Evolutionary conservation across 2,113 vertebrate genomes (phyloP).

Genomic region (Hemicordylus capensis): DNA sequence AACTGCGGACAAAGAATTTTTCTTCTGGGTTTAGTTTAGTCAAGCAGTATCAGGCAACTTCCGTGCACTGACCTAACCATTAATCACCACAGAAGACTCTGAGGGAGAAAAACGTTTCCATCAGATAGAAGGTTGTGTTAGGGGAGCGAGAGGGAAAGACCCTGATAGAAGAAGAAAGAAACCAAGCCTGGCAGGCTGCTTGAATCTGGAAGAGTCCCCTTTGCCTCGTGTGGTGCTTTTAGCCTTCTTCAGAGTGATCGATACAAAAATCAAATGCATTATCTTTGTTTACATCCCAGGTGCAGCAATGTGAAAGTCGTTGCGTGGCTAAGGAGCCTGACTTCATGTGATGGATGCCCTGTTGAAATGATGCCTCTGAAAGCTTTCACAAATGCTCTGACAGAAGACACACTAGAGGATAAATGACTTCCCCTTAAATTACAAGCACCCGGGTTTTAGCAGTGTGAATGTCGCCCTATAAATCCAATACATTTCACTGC

Average conservation of each 20-base stretch:
- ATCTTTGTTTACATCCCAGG: constrained; percentile 75
- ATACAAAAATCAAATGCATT: constrained; percentile 79
- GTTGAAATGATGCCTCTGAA: constrained; percentile 75
- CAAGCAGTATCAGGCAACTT: constrained; percentile 38
- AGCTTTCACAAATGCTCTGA: constrained; percentile 72
- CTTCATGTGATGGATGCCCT: constrained; percentile 67
- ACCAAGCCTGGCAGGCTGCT: constrained; percentile 45
- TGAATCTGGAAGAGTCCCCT: constrained; percentile 49
- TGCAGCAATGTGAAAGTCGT: constrained; percentile 70
- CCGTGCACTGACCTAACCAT: constrained; percentile 41
- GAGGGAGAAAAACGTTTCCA: constrained; percentile 20
- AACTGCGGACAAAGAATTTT: constrained; percentile 22
- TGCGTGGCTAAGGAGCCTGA: constrained; percentile 48
- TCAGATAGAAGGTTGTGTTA: constrained; percentile 40
- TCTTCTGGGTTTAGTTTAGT: not conserved
- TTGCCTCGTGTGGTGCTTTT: constrained; percentile 48
- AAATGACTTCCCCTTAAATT: constrained; percentile 78
- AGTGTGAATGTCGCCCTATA: constrained; percentile 61
- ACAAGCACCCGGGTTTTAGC: constrained; percentile 54
- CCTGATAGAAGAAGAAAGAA: constrained; percentile 50
- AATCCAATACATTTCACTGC: constrained; percentile 70
- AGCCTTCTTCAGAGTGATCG: constrained; percentile 65
- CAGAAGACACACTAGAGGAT: constrained; percentile 75
- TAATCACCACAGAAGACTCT: constrained; percentile 40
- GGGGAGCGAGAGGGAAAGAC: constrained; percentile 11